These are phyloP conservation scores for Globia sparganii DNA, from an alignment of 2,888 invertebrate genomes.

Conservation along the genomic window DNA sequence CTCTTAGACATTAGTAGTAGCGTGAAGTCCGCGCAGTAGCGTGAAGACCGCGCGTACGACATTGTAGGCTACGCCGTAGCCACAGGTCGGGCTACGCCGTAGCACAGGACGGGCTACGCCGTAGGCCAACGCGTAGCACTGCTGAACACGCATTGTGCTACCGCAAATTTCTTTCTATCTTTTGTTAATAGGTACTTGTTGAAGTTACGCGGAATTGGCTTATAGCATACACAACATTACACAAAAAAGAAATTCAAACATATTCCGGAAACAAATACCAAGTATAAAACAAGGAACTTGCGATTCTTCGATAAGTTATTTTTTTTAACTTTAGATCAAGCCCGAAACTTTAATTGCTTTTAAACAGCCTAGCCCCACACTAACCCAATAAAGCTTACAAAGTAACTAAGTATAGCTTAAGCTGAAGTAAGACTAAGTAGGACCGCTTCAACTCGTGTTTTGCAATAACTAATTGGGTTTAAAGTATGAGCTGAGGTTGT, in stretches of 20 bases:
- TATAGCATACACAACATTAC: background rate
- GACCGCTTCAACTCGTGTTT: conserved; percentile 52
- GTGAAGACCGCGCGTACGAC: background rate
- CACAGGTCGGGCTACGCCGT: conserved; percentile 17
- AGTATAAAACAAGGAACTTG: background rate
- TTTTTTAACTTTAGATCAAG: conserved; percentile 1
- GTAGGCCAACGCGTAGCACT: background rate
- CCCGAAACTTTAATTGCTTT: conserved; percentile 11
- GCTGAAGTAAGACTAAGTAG: conserved; percentile 25
- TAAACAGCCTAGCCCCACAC: background rate
- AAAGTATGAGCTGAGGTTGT: conserved; percentile 54
- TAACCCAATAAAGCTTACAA: conserved; percentile 25
- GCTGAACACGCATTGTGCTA: background rate
- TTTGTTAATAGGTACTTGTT: background rate
- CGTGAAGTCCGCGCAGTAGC: no score
- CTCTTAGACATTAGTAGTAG: no score
- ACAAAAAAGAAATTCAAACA: background rate
- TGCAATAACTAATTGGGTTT: conserved; percentile 63
- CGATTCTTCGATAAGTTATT: background rate
- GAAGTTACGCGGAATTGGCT: background rate
- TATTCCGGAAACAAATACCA: background rate
- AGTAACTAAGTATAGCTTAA: conserved; percentile 11
- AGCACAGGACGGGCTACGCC: conserved; percentile 2
- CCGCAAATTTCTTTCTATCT: background rate
- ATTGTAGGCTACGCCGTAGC: conserved; percentile 21